Base-by-base conservation (phyloP, 2,888 invertebrate species). In the Napeogenes sylphis region DNA sequence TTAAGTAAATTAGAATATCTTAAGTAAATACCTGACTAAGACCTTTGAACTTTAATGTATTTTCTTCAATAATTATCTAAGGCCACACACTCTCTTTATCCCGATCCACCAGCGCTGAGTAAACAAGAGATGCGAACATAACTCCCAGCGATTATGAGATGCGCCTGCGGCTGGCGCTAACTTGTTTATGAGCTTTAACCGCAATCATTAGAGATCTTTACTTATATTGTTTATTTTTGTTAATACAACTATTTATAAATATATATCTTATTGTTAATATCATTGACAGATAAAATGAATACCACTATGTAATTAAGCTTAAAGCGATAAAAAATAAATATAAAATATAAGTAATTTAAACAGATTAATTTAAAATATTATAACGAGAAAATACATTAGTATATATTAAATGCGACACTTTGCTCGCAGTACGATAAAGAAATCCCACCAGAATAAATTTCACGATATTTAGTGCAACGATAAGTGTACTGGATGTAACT, bases 101-200 rank as follows among this genome's bases (percentile, higher is more conserved):
- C 55, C 54, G 61, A 30, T 64, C 64, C 64, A 63, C 32, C 54
- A 57, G 57, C 63, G 58, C 63, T 75, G 79, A 70, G 81, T 79
- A 79, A 81, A 81, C 80, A 81, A 80, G 80, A 73, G 72, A 72
- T 70, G 72, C 68, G 60, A 53, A 68, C 65, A 78, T 80, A 80
- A 80, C 79, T 80, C 79, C 73, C 65, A 21, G 61, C 61, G 56
- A 63, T 64, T 64, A 66, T 58, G 61, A 62, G 42, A 42, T 66
- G 60, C 62, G 69, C 69, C 67, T 53, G 67, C 60, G 69, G 67
- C 68, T 42, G 51, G 61, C 62, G 64, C 68, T 61, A 51, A 64
- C 56, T 56, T 46, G 63, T 62, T 56, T 30, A n/a, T 42, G 42
- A 42, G 42, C 42, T 42, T 42, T 42, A 10, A 42, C 42, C 10